Conservation (phyloP, 2,888 invertebrate species). For the Drosophila koepferae region DNA sequence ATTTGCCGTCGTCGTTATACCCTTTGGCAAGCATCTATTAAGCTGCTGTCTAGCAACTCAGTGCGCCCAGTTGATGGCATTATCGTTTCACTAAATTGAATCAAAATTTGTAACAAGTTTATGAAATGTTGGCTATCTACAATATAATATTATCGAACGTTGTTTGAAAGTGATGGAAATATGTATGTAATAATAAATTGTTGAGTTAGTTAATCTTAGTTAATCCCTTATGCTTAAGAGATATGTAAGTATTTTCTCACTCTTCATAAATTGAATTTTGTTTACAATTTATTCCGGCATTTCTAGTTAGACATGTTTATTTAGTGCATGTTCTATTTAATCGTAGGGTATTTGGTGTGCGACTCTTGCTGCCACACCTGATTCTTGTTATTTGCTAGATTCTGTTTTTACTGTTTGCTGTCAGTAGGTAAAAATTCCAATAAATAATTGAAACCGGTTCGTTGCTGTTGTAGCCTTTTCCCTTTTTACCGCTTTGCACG, state of each 20-base stretch:
- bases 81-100: slow-evolving; percentile 7
- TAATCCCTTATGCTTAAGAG: too few species aligned
- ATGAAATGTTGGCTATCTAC: not conserved
- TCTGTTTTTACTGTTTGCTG: slow-evolving; percentile 74
- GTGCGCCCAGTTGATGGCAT: slow-evolving; percentile 3
- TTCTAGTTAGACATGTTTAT: too few species aligned
- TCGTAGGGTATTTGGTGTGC: slow-evolving; percentile 29
- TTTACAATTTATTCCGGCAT: too few species aligned
- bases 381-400: slow-evolving; percentile 45
- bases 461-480: slow-evolving; percentile 48
- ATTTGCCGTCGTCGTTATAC: slow-evolving; percentile 30
- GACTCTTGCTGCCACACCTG: not conserved
- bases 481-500: slow-evolving; percentile 34
- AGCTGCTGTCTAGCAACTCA: slow-evolving; percentile 20
- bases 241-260: too few species aligned
- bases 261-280: too few species aligned
- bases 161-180: not conserved
- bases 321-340: not conserved
- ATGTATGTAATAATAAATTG: not conserved
- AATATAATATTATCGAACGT: not conserved
- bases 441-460: slow-evolving; percentile 77
- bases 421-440: slow-evolving; percentile 79
- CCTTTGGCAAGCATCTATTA: slow-evolving; percentile 27
- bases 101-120: not conserved
- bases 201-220: not conserved